Conservation (phyloP, 64 coral and sea anemone genomes). For the Montipora cactus region DNA sequence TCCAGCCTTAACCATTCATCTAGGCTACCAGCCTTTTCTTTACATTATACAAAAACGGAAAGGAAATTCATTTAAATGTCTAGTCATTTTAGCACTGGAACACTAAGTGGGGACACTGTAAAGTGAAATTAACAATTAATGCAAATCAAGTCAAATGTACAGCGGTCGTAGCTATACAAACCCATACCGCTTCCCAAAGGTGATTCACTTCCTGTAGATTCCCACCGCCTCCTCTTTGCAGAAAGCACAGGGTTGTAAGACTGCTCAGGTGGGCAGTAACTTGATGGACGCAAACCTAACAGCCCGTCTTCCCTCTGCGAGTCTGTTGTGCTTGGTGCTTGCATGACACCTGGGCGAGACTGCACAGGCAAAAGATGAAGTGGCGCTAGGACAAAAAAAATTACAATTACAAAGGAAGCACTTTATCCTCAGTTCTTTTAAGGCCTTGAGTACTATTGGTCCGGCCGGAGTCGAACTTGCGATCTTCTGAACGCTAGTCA, state of each 20-base stretch:
- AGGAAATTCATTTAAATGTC: too few relatives aligned
- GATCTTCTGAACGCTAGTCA: too few relatives aligned
- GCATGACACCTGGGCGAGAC: not conserved
- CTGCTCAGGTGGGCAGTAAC: not conserved
- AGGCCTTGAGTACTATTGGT: too few relatives aligned
- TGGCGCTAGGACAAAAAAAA: not conserved
- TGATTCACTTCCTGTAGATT: slow-evolving; percentile 40
- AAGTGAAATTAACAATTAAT: too few relatives aligned
- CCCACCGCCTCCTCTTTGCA: slow-evolving; percentile 15
- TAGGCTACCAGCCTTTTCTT: too few relatives aligned
- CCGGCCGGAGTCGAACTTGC: too few relatives aligned
- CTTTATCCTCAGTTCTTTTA: too few relatives aligned
- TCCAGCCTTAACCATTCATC: too few relatives aligned
- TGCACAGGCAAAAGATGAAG: slow-evolving; percentile 11
- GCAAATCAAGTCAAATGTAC: too few relatives aligned
- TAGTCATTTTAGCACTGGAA: too few relatives aligned
- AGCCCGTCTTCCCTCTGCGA: slow-evolving; percentile 12
- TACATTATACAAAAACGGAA: too few relatives aligned
- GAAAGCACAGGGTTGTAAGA: not conserved
- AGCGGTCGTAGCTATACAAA: not conserved
- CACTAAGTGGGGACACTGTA: too few relatives aligned
- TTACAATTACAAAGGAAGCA: not conserved
- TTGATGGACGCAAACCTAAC: not conserved
- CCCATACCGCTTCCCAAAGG: slow-evolving; percentile 27
- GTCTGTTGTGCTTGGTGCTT: not conserved